These are phyloP conservation scores for Uropetala carovei DNA, from an alignment of 2,888 invertebrate genomes.

Conservation along the genomic window DNA sequence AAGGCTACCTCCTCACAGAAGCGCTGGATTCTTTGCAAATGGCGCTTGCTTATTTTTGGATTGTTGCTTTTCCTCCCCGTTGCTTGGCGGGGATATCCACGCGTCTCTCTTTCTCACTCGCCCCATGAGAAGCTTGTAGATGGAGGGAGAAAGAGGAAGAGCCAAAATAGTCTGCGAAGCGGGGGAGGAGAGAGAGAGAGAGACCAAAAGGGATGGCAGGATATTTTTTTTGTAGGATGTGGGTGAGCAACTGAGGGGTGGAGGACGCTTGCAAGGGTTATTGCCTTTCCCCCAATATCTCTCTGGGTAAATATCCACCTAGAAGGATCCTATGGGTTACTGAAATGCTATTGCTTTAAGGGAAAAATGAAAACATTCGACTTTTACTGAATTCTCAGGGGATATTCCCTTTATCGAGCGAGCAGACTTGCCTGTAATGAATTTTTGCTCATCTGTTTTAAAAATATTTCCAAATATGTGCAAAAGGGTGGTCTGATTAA, in stretches of 20 bases:
- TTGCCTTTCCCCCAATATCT: background rate
- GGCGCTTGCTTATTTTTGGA: conserved; percentile 59
- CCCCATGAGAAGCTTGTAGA: background rate
- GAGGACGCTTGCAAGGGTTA: background rate
- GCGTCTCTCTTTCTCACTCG: background rate
- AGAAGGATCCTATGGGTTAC: too few species aligned
- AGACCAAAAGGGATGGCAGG: background rate
- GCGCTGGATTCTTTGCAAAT: conserved; percentile 43
- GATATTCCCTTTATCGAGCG: too few species aligned
- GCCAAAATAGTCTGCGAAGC: conserved; percentile 60
- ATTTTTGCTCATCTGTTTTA: too few species aligned
- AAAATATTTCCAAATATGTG: too few species aligned
- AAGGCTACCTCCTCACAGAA: background rate
- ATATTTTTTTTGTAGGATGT: background rate
- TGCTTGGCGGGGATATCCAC: conserved; percentile 22
- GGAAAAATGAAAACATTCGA: too few species aligned
- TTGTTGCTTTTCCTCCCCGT: conserved; percentile 19
- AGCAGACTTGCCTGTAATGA: too few species aligned
- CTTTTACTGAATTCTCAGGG: too few species aligned
- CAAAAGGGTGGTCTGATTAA: too few species aligned
- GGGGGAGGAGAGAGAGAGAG: background rate
- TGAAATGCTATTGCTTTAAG: too few species aligned
- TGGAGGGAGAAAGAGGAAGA: background rate
- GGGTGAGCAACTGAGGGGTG: background rate
- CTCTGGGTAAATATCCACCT: too few species aligned